Base-by-base conservation (phyloP, 2,888 invertebrate species). In the Phymatocera aterrima region DNA sequence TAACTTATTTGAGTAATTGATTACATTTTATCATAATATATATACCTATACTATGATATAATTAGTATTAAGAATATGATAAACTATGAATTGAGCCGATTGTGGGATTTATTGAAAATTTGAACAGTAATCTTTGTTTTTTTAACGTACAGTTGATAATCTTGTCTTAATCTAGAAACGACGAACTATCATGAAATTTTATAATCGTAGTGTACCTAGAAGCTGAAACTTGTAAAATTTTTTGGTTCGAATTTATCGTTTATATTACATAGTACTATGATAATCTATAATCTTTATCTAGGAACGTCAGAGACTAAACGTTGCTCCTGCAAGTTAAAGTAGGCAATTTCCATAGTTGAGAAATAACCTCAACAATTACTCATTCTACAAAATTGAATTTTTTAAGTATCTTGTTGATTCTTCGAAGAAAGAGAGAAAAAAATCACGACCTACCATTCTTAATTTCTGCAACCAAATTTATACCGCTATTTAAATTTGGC, bases 1-100 rank as follows among this genome's bases (percentile, higher is more conserved):
- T 72, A 72, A 51, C 48, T 72, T 72, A 72, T 72, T 72, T 72
- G 51, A 51, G 34, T 72, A 72, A 72, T 51, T 31, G 51, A 72
- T 34, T 51, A 72, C 72, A 72, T 34, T 72, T 68, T n/a, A n/a
- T n/a, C n/a, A n/a, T n/a, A n/a, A 43, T 28, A 21, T n/a, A 51
- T 40, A 68, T 40, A 46, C 18, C 24, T 40, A 68, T n/a, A n/a
- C n/a, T n/a, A n/a, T n/a, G n/a, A n/a, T n/a, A 46, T 68, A 46
- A 68, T 68, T 43, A 68, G 68, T 72, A 37, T 12, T 72, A 72
- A n/a, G 31, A 70, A 18, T 2, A 34, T 51, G 31, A 72, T 72
- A 72, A 51, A 72, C 72, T 72, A 48, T 34, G 72, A 15, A 72
- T 34, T 72, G 72, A 46, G 15, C 0, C 68, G 15, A 46, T 28